Evolutionary conservation across 2,888 invertebrate genomes (phyloP).

Genomic region (Parochlus steinenii): DNA sequence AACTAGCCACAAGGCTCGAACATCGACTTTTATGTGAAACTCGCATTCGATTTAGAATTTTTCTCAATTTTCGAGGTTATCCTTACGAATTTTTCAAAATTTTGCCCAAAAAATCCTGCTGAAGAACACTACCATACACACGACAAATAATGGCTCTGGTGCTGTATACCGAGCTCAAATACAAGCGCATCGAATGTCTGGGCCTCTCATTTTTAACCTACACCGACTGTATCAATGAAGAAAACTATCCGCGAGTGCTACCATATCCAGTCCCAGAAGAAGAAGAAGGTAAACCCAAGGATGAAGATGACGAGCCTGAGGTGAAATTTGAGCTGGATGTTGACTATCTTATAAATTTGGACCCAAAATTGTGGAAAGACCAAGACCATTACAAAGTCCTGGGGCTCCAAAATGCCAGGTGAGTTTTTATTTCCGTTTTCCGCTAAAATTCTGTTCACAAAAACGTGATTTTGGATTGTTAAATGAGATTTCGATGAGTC

Average conservation of each 20-base stretch:
- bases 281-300: background rate
- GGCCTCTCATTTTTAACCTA: slow-evolving; percentile 7
- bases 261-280: slow-evolving; percentile 3
- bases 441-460: background rate
- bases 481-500: background rate
- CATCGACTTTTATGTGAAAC: background rate
- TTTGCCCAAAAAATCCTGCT: background rate
- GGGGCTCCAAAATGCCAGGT: slow-evolving; percentile 54
- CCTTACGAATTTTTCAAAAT: background rate
- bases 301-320: slow-evolving; percentile 25
- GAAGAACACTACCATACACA: background rate
- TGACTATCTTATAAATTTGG: slow-evolving; percentile 67
- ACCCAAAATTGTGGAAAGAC: slow-evolving; percentile 94
- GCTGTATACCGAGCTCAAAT: slow-evolving; percentile 10
- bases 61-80: background rate
- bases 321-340: slow-evolving; percentile 55
- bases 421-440: slow-evolving; percentile 8
- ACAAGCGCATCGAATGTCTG: slow-evolving; percentile 8
- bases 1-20: no score
- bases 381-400: slow-evolving; percentile 96
- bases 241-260: slow-evolving; percentile 7
- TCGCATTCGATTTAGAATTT: background rate
- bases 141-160: slow-evolving; percentile 3
- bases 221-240: slow-evolving; percentile 10
- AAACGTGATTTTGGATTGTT: background rate